These are phyloP conservation scores for Halcyon leucocephala DNA, from an alignment of 2,797 vertebrate genomes.

Conservation along the genomic window DNA sequence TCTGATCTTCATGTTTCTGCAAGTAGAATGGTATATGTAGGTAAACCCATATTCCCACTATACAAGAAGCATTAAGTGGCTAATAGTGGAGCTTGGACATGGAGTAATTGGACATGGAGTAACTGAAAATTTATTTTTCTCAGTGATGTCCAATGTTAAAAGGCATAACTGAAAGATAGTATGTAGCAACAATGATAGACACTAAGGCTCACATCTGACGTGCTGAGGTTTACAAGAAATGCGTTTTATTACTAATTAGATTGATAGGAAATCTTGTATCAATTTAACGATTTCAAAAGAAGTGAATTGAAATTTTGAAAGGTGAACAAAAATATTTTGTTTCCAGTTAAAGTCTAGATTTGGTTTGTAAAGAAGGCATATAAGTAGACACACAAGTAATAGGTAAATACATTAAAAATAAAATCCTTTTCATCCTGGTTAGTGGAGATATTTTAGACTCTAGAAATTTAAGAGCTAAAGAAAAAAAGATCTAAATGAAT, in stretches of 20 bases:
- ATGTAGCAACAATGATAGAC: neutral
- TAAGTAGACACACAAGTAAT: neutral
- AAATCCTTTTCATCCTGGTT: neutral
- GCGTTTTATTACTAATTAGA: neutral
- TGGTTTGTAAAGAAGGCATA: neutral
- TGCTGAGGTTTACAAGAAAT: neutral
- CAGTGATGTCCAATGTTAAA: rapidly evolving
- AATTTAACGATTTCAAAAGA: neutral
- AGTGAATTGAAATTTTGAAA: neutral
- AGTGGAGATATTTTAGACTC: neutral
- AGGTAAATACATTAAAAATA: neutral
- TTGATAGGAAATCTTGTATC: neutral
- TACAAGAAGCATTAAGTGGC: neutral
- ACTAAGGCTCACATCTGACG: rapidly evolving
- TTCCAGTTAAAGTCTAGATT: neutral
- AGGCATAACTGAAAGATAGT: neutral
- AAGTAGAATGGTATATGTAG: neutral
- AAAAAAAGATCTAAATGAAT: neutral
- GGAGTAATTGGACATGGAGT: neutral
- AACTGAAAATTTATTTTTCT: neutral
- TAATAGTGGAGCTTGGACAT: neutral
- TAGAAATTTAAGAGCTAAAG: neutral
- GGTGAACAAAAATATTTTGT: neutral
- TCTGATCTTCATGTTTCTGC: neutral
- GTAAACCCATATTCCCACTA: neutral